phyloP scores from a whole-genome alignment of 2,113 vertebrate genomes.

The Rhizomys pruinosus region DNA sequence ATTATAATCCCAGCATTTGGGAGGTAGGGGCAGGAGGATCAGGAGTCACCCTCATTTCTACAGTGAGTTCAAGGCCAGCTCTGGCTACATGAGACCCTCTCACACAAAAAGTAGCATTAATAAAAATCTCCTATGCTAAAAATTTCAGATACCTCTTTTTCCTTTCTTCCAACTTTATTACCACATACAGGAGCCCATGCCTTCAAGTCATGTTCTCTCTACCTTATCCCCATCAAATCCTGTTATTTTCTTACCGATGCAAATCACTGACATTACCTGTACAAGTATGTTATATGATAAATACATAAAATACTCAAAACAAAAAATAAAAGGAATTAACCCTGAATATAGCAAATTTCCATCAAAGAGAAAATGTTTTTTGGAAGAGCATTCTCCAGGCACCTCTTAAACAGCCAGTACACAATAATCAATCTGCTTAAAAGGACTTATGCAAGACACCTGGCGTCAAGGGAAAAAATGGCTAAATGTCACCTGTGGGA shows the following conservation, averaged over 20 bases:
- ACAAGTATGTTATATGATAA: not conserved
- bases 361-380: not conserved
- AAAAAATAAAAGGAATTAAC: not conserved
- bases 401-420: not conserved
- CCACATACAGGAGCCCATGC: not conserved
- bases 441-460: not conserved
- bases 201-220: not conserved
- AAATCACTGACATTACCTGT: not conserved
- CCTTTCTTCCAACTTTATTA: not conserved
- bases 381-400: not conserved
- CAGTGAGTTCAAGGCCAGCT: not conserved
- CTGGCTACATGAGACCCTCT: not conserved
- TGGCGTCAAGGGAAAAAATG: not conserved
- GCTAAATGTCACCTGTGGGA: constrained; percentile 6
- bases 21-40: not conserved
- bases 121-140: not conserved
- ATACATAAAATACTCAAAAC: not conserved
- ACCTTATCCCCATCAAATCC: not conserved
- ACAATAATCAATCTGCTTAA: not conserved
- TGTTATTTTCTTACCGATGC: not conserved
- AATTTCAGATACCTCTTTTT: not conserved
- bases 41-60: not conserved
- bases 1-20: not conserved
- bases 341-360: not conserved
- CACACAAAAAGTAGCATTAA: not conserved